Evolutionary conservation across 2,797 vertebrate genomes (phyloP).

Genomic region (Bovichtus variegatus): DNA sequence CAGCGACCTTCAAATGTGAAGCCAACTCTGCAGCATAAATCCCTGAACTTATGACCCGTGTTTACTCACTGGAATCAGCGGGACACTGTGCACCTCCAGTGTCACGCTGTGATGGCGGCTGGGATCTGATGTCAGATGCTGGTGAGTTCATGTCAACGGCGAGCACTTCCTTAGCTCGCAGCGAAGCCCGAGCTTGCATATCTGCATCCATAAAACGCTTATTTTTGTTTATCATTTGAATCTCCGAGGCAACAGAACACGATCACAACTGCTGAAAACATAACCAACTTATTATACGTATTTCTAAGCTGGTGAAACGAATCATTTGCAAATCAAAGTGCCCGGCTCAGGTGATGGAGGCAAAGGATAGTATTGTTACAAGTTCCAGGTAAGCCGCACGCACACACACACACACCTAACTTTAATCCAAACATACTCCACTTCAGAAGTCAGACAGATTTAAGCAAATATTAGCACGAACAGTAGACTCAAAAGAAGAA

Average conservation of each 20-base stretch:
- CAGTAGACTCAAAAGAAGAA: too few relatives aligned
- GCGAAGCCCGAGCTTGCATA: not conserved
- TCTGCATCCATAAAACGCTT: not conserved
- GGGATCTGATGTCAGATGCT: constrained; percentile 32
- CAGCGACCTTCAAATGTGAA: not conserved
- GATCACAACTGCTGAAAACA: not conserved
- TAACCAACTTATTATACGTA: not conserved
- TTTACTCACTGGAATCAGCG: constrained; percentile 30
- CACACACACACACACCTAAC: too few relatives aligned
- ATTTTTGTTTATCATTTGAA: constrained; percentile 12
- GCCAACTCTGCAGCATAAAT: not conserved
- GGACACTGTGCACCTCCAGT: constrained; percentile 29
- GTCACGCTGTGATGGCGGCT: constrained; percentile 33
- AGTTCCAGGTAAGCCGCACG: too few relatives aligned
- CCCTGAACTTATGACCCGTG: constrained; percentile 20
- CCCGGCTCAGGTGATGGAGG: not conserved
- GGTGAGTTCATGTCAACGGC: constrained; percentile 9
- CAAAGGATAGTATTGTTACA: too few relatives aligned
- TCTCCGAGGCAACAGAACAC: not conserved
- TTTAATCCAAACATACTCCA: too few relatives aligned
- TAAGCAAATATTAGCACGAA: too few relatives aligned
- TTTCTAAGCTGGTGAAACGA: not conserved
- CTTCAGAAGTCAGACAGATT: too few relatives aligned
- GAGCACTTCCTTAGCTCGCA: not conserved
- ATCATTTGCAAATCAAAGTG: constrained; percentile 33